Base-by-base conservation (phyloP, 2,888 invertebrate genomes). In the Halictus ligatus region DNA sequence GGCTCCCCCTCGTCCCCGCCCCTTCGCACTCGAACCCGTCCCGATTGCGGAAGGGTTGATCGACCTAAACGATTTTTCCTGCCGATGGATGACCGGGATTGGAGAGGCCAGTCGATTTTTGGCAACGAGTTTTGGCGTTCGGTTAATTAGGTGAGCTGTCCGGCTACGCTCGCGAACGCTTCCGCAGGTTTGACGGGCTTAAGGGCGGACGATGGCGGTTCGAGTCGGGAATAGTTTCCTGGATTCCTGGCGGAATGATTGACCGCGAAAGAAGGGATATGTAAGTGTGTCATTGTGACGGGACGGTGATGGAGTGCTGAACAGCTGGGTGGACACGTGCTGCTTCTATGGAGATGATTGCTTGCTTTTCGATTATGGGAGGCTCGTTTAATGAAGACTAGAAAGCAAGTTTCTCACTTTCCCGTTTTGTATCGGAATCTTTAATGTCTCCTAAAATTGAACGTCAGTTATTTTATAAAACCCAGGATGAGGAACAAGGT, bases 91-190 rank as follows among this genome's bases (percentile, higher is more conserved):
- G 58, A 15, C n/a, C 21, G 74, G 58, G 40, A 64, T 15, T n/a
- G 48, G n/a, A 12, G 60, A 50, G 46, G 29, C 21, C 25, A 48
- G 67, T 13, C 29, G 58, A 75, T 71, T 81, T 78, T 78, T 78
- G 77, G 77, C 77, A 74, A 67, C 84, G 73, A 82, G 77, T 82
- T 80, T 75, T 64, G 43, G 58, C 83, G 29, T 21, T n/a, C 50
- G 64, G 76, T 81, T 84, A 84, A 84, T 84, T 84, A 76, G 77
- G 81, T 46, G 81, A 77, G 67, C 84, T 77, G 81, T 74, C 77
- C 67, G 48, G 48, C 77, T 15, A 54, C 13, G 73, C 46, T 78
- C 64, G 15, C 29, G 64, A 64, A 64, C 0, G 29, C 64, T 79
- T 81, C 18, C 25, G 25, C 48, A 77, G 77, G 67, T 60, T 77